Evolutionary conservation across 2,797 vertebrate genomes (phyloP).

Genomic region (Amblyopsis hoosieri): DNA sequence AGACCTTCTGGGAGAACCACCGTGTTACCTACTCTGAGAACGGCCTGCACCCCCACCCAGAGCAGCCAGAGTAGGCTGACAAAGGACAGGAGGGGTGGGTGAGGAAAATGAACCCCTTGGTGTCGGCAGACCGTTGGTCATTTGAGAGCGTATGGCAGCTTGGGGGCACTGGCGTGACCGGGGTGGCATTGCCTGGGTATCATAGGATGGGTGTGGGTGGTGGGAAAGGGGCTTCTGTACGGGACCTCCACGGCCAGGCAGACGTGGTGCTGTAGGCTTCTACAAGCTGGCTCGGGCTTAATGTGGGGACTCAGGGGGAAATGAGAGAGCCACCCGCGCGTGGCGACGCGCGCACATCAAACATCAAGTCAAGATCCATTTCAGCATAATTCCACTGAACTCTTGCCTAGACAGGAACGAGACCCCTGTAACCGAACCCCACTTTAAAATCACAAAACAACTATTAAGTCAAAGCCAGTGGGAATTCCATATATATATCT

Average conservation of each 20-base stretch:
- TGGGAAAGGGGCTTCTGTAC: conserved; percentile 27
- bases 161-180: conserved; percentile 11
- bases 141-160: conserved; percentile 11
- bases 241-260: conserved; percentile 32
- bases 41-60: conserved; percentile 79
- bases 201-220: neutral
- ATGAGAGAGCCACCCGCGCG: conserved; percentile 53
- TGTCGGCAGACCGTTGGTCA: neutral
- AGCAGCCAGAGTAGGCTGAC: conserved; percentile 80
- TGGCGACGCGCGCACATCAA: conserved; percentile 30
- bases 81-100: conserved; percentile 16
- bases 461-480: conserved; percentile 38
- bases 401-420: conserved; percentile 38
- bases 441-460: conserved; percentile 42
- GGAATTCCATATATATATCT: conserved; percentile 28
- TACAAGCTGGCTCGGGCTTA: conserved; percentile 46
- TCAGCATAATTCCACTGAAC: conserved; percentile 38
- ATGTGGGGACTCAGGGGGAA: conserved; percentile 62
- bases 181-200: conserved; percentile 1
- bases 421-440: conserved; percentile 55
- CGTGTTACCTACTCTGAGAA: conserved; percentile 71
- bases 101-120: conserved; percentile 11
- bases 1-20: conserved; percentile 86
- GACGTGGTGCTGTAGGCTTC: conserved; percentile 15
- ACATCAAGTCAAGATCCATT: conserved; percentile 51